Conservation (phyloP, 2,113 vertebrate genomes). For the Antechinus stuartii region DNA sequence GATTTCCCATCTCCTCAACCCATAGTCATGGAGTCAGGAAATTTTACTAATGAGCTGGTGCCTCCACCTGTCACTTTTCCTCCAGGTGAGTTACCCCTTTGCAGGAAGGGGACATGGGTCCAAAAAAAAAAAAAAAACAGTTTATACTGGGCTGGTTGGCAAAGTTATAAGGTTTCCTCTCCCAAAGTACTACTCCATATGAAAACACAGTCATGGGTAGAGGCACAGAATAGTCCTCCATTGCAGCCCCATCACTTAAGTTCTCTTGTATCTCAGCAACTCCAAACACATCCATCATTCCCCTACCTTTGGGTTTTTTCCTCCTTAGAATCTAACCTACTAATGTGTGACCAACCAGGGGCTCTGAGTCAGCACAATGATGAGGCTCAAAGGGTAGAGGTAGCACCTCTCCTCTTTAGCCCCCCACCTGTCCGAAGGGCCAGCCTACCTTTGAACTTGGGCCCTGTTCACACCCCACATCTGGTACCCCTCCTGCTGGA, state of each 20-base stretch:
- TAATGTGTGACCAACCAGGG: constrained; percentile 67
- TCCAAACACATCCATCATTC: not conserved
- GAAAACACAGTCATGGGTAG: not conserved
- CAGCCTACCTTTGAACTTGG: constrained; percentile 84
- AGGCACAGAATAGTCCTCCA: not conserved
- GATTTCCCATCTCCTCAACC: not conserved
- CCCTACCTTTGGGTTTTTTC: not conserved
- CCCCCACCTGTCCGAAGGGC: constrained; percentile 92
- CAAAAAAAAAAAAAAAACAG: not conserved
- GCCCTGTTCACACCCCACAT: constrained; percentile 67
- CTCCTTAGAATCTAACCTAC: constrained; percentile 58
- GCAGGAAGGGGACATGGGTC: not conserved
- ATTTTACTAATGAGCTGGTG: constrained; percentile 16
- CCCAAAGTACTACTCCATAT: not conserved
- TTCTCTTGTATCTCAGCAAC: not conserved
- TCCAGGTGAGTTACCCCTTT: constrained; percentile 48
- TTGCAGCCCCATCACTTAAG: not conserved
- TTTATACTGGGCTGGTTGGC: not conserved
- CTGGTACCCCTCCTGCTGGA: constrained; percentile 85
- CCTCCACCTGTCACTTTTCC: constrained; percentile 15
- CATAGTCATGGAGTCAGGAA: not conserved
- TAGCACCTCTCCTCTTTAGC: constrained; percentile 88
- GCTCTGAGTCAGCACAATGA: not conserved
- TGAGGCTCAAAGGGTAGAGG: constrained; percentile 64
- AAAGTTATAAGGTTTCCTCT: not conserved